phyloP scores from a whole-genome alignment of 2,797 vertebrate species.

The Cuculus canorus region DNA sequence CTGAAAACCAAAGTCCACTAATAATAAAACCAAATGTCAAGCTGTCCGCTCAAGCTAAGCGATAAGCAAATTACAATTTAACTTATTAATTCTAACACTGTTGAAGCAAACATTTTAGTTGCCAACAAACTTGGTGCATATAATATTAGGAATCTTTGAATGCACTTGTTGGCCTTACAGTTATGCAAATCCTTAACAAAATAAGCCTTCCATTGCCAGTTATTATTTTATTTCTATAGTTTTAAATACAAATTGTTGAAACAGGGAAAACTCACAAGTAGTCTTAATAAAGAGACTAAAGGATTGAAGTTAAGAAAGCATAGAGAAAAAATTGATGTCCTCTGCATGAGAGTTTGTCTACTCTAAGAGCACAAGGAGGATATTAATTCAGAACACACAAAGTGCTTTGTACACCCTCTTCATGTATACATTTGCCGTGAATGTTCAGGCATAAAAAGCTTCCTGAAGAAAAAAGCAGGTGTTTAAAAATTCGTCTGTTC shows the following conservation, averaged over 20 bases:
- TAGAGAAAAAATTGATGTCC: neutral
- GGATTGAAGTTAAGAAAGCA: neutral
- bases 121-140: neutral
- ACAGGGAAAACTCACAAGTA: neutral
- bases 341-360: neutral
- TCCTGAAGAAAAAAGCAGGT: neutral
- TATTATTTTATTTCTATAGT: neutral
- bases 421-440: rapidly evolving
- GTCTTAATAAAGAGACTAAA: neutral
- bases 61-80: no score
- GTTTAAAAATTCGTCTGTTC: neutral
- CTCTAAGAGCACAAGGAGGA: neutral
- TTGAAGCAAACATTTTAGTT: no score
- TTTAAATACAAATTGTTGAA: neutral
- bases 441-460: neutral
- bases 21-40: no score
- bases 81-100: no score
- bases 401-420: neutral
- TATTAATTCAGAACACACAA: neutral
- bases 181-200: conserved; percentile 1
- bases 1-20: no score
- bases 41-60: no score
- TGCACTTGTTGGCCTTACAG: neutral
- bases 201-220: neutral
- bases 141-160: neutral